These are phyloP conservation scores for Danio kyathit DNA, from an alignment of 2,797 vertebrate genomes.

Conservation along the genomic window DNA sequence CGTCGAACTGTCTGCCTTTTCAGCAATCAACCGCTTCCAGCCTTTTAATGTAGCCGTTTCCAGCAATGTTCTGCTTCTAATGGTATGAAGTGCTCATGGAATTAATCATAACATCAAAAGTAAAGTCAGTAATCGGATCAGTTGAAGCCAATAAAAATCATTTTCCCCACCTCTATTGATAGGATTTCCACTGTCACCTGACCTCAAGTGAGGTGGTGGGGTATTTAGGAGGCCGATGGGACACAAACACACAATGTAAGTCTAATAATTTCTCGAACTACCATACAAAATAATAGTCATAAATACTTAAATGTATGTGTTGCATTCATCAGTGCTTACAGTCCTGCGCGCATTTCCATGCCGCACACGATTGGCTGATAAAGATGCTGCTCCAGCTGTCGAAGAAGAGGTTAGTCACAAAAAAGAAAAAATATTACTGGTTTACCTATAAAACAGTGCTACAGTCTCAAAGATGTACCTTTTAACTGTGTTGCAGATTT, in stretches of 20 bases:
- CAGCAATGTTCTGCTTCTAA: constrained; percentile 93
- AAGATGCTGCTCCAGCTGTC: constrained; percentile 80
- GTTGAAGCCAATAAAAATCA: not conserved
- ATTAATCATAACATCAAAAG: not conserved
- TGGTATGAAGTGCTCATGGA: constrained; percentile 76
- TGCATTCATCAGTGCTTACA: constrained; percentile 84
- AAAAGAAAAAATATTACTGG: not conserved
- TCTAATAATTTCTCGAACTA: not conserved
- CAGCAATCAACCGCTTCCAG: constrained; percentile 95
- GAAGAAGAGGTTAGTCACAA: constrained; percentile 89
- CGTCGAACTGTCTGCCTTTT: constrained; percentile 92
- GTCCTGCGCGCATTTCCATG: constrained; percentile 94
- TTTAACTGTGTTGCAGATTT: constrained; percentile 80
- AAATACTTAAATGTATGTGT: not conserved
- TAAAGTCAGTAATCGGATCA: not conserved
- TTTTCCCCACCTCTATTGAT: constrained; percentile 8
- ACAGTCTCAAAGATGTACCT: not conserved
- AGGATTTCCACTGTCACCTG: constrained; percentile 98
- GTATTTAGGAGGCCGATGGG: constrained; percentile 95
- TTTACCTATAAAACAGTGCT: not conserved
- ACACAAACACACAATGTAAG: constrained; percentile 93
- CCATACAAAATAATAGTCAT: not conserved
- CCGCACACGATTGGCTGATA: constrained; percentile 88
- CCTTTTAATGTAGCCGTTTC: constrained; percentile 96
- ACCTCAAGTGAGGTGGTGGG: constrained; percentile 95